These are phyloP conservation scores for Pristionchus exspectatus DNA, from an alignment of 2,888 invertebrate genomes.

Conservation along the genomic window DNA sequence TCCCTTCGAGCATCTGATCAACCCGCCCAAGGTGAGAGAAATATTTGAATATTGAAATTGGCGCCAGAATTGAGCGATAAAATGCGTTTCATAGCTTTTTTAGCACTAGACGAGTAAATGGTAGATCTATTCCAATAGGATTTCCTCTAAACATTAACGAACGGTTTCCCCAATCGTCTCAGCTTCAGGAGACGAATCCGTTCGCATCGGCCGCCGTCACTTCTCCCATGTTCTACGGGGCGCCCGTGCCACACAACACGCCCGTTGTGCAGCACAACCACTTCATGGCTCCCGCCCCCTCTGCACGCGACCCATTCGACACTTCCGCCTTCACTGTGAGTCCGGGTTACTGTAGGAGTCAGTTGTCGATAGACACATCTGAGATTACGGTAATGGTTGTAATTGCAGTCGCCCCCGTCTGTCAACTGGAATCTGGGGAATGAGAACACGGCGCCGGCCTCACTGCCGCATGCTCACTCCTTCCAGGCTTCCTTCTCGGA, in stretches of 20 bases:
- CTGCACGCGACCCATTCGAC: constrained; percentile 53
- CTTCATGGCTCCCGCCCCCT: constrained; percentile 26
- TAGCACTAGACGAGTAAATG: too few species aligned
- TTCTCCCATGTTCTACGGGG: constrained; percentile 31
- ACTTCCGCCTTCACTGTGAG: constrained; percentile 34
- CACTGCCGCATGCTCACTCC: constrained; percentile 52
- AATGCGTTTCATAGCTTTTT: neutral
- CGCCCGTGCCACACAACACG: neutral
- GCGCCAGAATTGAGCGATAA: neutral
- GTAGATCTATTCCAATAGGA: too few species aligned
- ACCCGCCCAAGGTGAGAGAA: constrained; percentile 74
- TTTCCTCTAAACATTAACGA: too few species aligned
- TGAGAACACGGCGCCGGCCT: constrained; percentile 51
- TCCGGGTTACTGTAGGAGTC: neutral
- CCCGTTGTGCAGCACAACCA: constrained; percentile 22
- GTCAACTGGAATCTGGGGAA: constrained; percentile 55
- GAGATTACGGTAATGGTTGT: neutral
- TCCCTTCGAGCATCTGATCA: constrained; percentile 77
- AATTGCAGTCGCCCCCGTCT: constrained; percentile 45
- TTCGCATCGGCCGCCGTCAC: constrained; percentile 60
- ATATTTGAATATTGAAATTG: neutral
- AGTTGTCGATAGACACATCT: neutral
- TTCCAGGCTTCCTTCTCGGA: constrained; percentile 54
- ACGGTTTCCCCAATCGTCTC: neutral
- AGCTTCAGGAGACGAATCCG: constrained; percentile 70